Conservation (phyloP, 2,797 vertebrate species). For the Picus viridis region DNA sequence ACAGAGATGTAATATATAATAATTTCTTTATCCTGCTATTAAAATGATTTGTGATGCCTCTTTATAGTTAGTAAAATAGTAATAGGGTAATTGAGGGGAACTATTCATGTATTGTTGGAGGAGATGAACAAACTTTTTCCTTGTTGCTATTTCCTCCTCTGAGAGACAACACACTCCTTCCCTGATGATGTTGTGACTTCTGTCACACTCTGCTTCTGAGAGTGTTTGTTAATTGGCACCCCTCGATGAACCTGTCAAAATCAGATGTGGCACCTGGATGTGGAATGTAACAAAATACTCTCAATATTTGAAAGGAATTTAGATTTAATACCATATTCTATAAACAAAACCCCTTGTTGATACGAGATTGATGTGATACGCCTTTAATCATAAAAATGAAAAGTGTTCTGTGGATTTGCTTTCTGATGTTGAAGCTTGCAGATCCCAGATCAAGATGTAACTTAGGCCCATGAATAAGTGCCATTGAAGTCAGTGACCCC, state of each 20-base stretch:
- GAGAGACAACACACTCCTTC: conserved; percentile 42
- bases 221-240: conserved; percentile 69
- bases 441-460: background rate
- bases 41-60: background rate
- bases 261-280: conserved; percentile 46
- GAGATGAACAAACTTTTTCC: conserved; percentile 7
- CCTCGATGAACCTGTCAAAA: conserved; percentile 57
- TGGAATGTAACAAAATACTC: conserved; percentile 35
- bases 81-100: conserved; percentile 17
- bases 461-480: background rate
- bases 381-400: conserved; percentile 50
- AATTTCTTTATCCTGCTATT: conserved; percentile 3
- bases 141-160: conserved; percentile 9
- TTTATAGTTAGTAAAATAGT: background rate
- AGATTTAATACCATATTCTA: conserved; percentile 53
- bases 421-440: conserved; percentile 19
- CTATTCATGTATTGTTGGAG: conserved; percentile 1
- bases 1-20: background rate
- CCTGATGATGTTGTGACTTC: conserved; percentile 65
- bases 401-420: conserved; percentile 5
- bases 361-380: conserved; percentile 20
- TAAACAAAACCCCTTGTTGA: conserved; percentile 52
- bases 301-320: conserved; percentile 53
- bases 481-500: background rate
- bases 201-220: conserved; percentile 58